phyloP scores from a whole-genome alignment of 2,113 vertebrate species.

The Apodemus sylvaticus region DNA sequence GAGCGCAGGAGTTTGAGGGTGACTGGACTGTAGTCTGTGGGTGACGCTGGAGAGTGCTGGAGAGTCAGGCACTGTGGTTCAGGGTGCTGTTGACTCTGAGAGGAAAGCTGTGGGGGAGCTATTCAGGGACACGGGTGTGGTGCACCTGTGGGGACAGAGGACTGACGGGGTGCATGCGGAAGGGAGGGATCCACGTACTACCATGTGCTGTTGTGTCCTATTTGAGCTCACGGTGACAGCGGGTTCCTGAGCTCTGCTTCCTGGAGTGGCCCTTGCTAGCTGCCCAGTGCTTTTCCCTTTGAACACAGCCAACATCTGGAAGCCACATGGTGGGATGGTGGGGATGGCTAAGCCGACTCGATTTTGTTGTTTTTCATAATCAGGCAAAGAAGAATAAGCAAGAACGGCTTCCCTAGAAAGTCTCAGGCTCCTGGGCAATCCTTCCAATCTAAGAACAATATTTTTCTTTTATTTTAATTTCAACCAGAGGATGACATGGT shows the following conservation, averaged over 20 bases:
- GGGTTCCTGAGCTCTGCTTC: background rate
- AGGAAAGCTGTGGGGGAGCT: background rate
- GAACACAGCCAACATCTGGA: conserved; percentile 79
- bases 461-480: conserved; percentile 63
- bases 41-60: background rate
- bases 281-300: conserved; percentile 29
- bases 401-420: conserved; percentile 62
- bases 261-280: background rate
- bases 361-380: conserved; percentile 4
- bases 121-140: background rate
- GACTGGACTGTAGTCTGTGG: too few species aligned
- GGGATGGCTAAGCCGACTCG: conserved; percentile 29
- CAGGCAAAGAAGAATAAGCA: conserved; percentile 73
- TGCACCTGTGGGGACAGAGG: background rate
- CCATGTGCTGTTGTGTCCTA: background rate
- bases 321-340: conserved; percentile 66
- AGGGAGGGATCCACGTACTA: background rate
- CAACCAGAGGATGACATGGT: conserved; percentile 18
- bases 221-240: background rate
- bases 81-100: background rate
- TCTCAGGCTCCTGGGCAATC: conserved; percentile 60
- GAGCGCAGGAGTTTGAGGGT: background rate
- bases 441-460: conserved; percentile 55
- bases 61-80: fast-evolving
- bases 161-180: too few species aligned